Evolutionary conservation across 2,113 vertebrate genomes (phyloP), one percentile per base, ranked within the genome.

Genomic region (Gnathochromis pfefferi): DNA sequence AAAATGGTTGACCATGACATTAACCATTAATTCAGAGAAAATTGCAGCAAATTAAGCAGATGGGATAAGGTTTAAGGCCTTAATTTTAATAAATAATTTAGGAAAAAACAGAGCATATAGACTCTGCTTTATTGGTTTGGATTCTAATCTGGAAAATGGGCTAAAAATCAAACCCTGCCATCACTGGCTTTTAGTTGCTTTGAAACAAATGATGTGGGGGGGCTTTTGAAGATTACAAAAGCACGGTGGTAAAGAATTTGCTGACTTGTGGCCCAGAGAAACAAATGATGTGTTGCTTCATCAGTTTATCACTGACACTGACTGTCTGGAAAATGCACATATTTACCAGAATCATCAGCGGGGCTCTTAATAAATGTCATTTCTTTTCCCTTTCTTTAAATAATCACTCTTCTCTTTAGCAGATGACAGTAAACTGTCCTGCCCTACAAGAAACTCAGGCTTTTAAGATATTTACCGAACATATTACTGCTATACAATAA

Each of bases 61-160:
- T 60, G 81, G 53, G 89, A 82, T 58, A 80, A 90, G 87, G 85
- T 91, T 79, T 80, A n/a, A 19, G 65, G 31, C 23, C 21, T 84
- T 88, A 23, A 87, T 89, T 85, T 78, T 54, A 49, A 87, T 86
- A 60, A 82, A 79, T 53, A 60, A 80, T 63, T 80, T 28, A 23
- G n/a, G 9, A 49, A 63, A 55, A 58, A 54, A 86, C 14, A 82
- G 47, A 68, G 28, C 9, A 17, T 13, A 14, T 14, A 14, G 78
- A 21, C 79, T 80, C 11, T 47, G 55, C 33, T 81, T 91, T 63
- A 93, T 92, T 90, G 93, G 83, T 93, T 92, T 85, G 89, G 92
- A 93, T 90, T 92, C 87, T 94, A 94, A 95, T 95, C 92, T 88
- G 85, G 93, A 90, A 93, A 94, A 94, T 95, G 95, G 92, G 80